A percentile compares a stretch with the other conserved stretches of the same genome.
phyloP scores from a whole-genome alignment of 2,888 invertebrate genomes.

The Hydroisotoma schaefferi region DNA sequence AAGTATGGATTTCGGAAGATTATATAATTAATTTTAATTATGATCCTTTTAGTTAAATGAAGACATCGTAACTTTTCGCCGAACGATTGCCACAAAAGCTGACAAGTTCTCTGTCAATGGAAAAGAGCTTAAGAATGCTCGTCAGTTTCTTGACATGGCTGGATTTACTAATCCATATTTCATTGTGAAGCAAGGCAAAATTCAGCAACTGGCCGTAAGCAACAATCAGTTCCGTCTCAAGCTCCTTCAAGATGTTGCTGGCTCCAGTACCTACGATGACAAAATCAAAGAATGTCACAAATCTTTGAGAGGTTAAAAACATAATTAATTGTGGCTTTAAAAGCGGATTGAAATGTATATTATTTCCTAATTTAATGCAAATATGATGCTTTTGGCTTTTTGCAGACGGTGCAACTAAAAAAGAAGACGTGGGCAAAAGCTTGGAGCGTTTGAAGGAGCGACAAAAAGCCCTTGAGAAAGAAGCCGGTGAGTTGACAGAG shows the following conservation, averaged over 20 bases:
- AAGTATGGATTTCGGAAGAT: background rate
- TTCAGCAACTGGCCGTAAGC: constrained; percentile 26
- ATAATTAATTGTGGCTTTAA: background rate
- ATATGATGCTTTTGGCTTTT: background rate
- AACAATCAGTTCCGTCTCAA: constrained; percentile 29
- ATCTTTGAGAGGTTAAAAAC: background rate
- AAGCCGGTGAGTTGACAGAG: constrained; percentile 18
- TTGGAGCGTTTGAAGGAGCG: constrained; percentile 12
- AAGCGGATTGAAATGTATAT: background rate
- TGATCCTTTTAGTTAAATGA: constrained; percentile 15
- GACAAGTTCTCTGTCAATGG: constrained; percentile 33
- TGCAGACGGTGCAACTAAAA: constrained; percentile 20
- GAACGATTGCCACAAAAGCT: constrained; percentile 27
- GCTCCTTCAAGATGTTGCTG: constrained; percentile 31
- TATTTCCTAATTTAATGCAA: background rate
- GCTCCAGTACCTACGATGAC: constrained; percentile 23
- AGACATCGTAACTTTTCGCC: constrained; percentile 27
- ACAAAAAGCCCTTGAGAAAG: constrained; percentile 13
- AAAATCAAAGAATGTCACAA: constrained; percentile 16
- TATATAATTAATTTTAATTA: constrained; percentile 4
- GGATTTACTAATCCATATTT: constrained; percentile 42
- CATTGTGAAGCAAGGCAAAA: constrained; percentile 40
- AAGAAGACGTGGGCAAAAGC: constrained; percentile 10
- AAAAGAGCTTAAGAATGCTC: constrained; percentile 24
- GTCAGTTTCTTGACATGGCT: constrained; percentile 33